phyloP scores from a whole-genome alignment of 2,888 invertebrate species.

The Idaea dimidiata region DNA sequence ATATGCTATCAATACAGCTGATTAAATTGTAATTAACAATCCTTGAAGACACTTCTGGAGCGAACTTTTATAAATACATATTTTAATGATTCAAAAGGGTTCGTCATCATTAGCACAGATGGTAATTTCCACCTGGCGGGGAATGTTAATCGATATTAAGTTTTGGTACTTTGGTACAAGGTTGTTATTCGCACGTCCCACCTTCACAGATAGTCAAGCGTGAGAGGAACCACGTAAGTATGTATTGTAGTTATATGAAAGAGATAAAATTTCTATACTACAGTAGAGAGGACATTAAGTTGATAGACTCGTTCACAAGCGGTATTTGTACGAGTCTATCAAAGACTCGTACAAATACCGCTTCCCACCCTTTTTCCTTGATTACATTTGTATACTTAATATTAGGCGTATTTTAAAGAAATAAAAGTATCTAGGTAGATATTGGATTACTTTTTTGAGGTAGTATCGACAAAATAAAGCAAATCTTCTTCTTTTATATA shows the following conservation, averaged over 20 bases:
- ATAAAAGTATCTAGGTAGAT: too few relatives aligned
- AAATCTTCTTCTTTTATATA: too few relatives aligned
- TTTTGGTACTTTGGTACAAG: conserved; percentile 6
- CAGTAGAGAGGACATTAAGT: not conserved
- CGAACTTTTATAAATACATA: conserved; percentile 12
- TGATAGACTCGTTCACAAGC: too few relatives aligned
- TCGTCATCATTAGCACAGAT: conserved; percentile 23
- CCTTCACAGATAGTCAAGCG: conserved; percentile 13
- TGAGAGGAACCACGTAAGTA: conserved; percentile 25
- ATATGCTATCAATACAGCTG: conserved; percentile 24
- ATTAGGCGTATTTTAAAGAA: too few relatives aligned
- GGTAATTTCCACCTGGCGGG: conserved; percentile 15
- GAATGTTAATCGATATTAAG: conserved; percentile 1
- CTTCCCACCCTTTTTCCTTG: too few relatives aligned
- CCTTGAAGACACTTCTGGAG: conserved; percentile 13
- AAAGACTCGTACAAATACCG: too few relatives aligned
- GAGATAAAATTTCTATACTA: not conserved
- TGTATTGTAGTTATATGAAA: not conserved
- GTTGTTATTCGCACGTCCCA: conserved; percentile 13
- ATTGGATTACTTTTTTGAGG: too few relatives aligned
- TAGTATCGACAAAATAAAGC: too few relatives aligned
- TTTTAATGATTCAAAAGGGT: conserved; percentile 19
- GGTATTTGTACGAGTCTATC: too few relatives aligned
- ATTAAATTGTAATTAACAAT: conserved; percentile 15
- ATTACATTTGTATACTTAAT: too few relatives aligned